These are phyloP conservation scores for Thera britannica DNA, from an alignment of 2,888 invertebrate species.

Conservation along the genomic window DNA sequence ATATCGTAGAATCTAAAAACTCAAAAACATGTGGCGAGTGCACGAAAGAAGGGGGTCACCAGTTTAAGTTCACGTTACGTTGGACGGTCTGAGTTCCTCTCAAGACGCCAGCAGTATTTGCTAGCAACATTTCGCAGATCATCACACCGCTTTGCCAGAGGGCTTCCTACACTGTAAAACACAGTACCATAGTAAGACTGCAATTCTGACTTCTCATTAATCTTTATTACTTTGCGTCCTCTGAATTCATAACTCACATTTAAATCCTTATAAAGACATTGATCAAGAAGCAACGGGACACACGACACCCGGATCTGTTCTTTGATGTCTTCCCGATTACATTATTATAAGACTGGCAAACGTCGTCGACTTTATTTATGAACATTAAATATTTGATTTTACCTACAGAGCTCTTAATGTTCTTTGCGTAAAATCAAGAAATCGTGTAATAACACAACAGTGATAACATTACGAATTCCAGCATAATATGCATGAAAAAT, in stretches of 20 bases:
- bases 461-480: no score
- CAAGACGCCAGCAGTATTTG: no score
- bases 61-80: no score
- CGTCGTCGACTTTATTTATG: slow-evolving; percentile 7
- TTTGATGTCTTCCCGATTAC: slow-evolving; percentile 55
- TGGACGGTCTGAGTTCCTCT: no score
- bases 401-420: not conserved
- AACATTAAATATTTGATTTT: not conserved
- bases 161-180: not conserved
- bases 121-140: no score
- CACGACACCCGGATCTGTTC: slow-evolving; percentile 51
- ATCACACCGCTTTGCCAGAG: no score
- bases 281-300: slow-evolving; percentile 58
- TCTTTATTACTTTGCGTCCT: slow-evolving; percentile 36
- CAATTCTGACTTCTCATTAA: slow-evolving; percentile 35
- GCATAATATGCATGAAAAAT: not conserved
- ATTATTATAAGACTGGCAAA: slow-evolving; percentile 40
- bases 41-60: no score
- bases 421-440: not conserved
- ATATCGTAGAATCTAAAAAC: no score
- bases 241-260: slow-evolving; percentile 31
- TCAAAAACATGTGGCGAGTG: no score
- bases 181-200: slow-evolving; percentile 4
- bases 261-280: slow-evolving; percentile 61
- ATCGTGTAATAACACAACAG: no score